Evolutionary conservation across 1,140 invertebrate species (phyloP).

Genomic region (Micrasema longulum): DNA sequence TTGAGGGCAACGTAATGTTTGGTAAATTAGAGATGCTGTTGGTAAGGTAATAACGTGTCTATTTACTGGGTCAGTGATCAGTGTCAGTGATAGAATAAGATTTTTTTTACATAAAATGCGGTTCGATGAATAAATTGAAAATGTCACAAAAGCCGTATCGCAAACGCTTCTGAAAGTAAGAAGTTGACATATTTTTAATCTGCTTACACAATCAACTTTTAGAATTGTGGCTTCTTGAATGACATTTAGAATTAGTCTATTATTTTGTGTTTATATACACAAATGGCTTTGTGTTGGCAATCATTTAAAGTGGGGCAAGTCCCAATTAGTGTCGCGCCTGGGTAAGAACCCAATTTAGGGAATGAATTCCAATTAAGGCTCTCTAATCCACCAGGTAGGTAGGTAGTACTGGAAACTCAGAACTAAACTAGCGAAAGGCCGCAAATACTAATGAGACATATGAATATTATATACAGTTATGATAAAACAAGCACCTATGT

Average conservation of each 20-base stretch:
- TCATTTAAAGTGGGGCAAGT: constrained; percentile 39
- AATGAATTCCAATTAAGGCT: constrained; percentile 39
- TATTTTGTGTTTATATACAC: constrained; percentile 30
- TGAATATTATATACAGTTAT: no score
- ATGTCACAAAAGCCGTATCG: no score
- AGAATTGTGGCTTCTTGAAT: constrained; percentile 18
- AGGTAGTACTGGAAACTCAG: constrained; percentile 1
- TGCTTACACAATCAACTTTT: constrained; percentile 1
- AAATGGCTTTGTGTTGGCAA: constrained; percentile 35
- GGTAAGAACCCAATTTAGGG: constrained; percentile 37
- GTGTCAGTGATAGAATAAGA: background rate
- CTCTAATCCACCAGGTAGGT: constrained; percentile 1
- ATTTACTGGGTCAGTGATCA: background rate
- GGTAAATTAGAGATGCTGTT: background rate
- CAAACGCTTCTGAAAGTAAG: no score
- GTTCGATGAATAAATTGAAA: no score
- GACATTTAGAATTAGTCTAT: constrained; percentile 29
- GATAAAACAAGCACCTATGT: no score
- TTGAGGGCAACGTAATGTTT: background rate
- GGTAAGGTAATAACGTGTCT: background rate
- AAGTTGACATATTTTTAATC: background rate
- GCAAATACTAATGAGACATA: background rate
- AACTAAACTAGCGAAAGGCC: background rate
- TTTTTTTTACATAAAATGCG: no score
- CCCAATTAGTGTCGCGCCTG: constrained; percentile 31